Evolutionary conservation across 1,140 invertebrate genomes (phyloP), one percentile per base, ranked within the genome.

Genomic region (Drosophila fuyamai): DNA sequence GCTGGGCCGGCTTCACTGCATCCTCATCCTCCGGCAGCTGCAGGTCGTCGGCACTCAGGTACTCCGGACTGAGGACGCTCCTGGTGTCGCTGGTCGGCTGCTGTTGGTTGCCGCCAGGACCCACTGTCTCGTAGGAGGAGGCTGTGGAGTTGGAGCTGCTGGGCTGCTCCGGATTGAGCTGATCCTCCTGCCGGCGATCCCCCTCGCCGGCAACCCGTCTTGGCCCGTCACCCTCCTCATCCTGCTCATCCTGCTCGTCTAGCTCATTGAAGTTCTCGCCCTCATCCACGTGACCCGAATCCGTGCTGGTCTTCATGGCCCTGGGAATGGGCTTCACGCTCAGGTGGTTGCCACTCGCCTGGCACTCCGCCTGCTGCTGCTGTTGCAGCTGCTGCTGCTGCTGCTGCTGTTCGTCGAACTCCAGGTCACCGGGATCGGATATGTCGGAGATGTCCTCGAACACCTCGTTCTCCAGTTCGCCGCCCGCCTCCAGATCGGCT

Each of bases 201-300:
- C 55, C 47, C 29, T 66, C n/a, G 36, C 60, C n/a, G 18, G n/a
- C 27, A 35, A 48, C 43, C 9, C 23, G 29, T 35, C 35, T 10
- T 8, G 29, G 7, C 16, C 55, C 36, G 12, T 36, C 13, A 23
- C 53, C 36, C 13, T 51, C n/a, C 9, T 56, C 57, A 36, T 68
- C 61, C 32, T 27, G 29, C 44, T 59, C 13, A 32, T 47, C 44
- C 10, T 77, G 67, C 8, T 84, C 80, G 9, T 88, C 77, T 32
- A 83, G 48, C 14, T 92, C 85, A 9, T 88, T 78, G 10, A 79
- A 93, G 5, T 67, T 93, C 16, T 94, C 93, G 1, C 79, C 93
- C 32, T 94, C 93, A 38, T 93, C 93, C 12, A 93, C 93, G 68
- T 92, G 93, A 43, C 83, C 90, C 58, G 79, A 94, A 85, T 76